Conservation (phyloP, 2,888 invertebrate genomes). For the Linnaemya tessellans region DNA sequence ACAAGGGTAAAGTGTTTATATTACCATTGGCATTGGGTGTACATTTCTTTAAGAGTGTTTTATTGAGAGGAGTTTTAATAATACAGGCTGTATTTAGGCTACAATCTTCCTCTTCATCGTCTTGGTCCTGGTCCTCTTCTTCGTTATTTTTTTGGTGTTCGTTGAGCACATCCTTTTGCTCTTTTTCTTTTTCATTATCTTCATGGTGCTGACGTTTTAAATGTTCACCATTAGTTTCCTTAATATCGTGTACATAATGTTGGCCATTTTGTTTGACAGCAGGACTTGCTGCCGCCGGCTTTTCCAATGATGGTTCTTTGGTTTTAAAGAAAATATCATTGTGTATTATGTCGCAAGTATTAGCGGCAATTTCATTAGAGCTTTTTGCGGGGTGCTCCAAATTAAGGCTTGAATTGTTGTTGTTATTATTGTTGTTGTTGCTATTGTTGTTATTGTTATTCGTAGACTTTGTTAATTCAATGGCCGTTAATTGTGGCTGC, state of each 20-base stretch:
- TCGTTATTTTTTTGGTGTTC: conserved; percentile 1
- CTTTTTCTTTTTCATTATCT: conserved; percentile 65
- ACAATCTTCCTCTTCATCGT: conserved; percentile 59
- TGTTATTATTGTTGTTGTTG: conserved; percentile 57
- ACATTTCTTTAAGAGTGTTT: conserved; percentile 79
- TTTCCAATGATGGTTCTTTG: conserved; percentile 54
- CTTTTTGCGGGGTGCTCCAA: conserved; percentile 7
- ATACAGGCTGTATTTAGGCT: conserved; percentile 74
- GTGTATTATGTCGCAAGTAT: conserved; percentile 51
- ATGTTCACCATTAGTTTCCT: conserved; percentile 66
- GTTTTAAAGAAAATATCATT: conserved; percentile 59
- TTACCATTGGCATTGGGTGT: conserved; percentile 75
- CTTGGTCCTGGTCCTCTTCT: conserved; percentile 58
- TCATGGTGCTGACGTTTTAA: conserved; percentile 63
- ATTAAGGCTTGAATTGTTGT: conserved; percentile 59
- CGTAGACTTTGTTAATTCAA: conserved; percentile 68
- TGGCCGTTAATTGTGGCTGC: conserved; percentile 71
- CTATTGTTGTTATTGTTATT: conserved; percentile 68
- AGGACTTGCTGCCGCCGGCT: neutral
- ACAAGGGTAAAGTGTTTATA: conserved; percentile 59
- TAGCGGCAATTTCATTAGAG: conserved; percentile 14
- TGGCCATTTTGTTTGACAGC: conserved; percentile 74
- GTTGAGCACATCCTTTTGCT: conserved; percentile 49
- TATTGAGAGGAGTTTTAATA: conserved; percentile 79
- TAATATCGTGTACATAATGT: conserved; percentile 53